phyloP scores from a whole-genome alignment of 2,797 vertebrate genomes.

The Micromesistius poutassou region DNA sequence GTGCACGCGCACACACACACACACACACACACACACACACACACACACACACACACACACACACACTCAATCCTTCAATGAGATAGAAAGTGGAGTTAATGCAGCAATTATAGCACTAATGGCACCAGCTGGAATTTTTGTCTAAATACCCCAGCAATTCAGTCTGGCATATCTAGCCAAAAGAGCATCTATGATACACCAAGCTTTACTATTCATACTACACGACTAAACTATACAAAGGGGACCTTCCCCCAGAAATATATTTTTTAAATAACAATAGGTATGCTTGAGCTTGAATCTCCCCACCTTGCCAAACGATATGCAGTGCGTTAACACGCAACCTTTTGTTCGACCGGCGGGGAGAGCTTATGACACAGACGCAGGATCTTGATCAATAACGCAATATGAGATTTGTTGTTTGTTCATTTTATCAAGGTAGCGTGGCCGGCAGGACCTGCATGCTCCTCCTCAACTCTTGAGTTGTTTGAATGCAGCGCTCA shows the following conservation, averaged over 20 bases:
- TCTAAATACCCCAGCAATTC: not conserved
- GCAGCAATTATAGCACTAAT: conserved; percentile 20
- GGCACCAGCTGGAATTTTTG: not conserved
- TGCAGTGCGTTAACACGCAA: not conserved
- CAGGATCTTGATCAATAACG: not conserved
- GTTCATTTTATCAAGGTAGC: not conserved
- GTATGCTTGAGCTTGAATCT: not conserved
- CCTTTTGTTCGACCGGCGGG: not conserved
- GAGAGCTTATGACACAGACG: not conserved
- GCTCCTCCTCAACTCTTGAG: not conserved
- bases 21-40: conserved; percentile 12
- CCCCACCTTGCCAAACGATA: not conserved
- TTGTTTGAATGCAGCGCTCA: not conserved
- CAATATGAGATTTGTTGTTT: not conserved
- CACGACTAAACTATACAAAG: not conserved
- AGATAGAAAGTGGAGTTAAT: conserved; percentile 27
- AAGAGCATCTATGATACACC: not conserved
- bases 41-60: conserved; percentile 16
- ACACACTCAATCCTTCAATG: not conserved
- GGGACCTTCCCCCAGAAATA: not conserved
- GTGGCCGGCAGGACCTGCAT: not conserved
- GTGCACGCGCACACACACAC: conserved; percentile 4
- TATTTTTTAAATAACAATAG: not conserved
- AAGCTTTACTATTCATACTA: not conserved
- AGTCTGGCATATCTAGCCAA: not conserved